Conservation (phyloP, 2,888 invertebrate species). For the Yponomeuta plumbellus region DNA sequence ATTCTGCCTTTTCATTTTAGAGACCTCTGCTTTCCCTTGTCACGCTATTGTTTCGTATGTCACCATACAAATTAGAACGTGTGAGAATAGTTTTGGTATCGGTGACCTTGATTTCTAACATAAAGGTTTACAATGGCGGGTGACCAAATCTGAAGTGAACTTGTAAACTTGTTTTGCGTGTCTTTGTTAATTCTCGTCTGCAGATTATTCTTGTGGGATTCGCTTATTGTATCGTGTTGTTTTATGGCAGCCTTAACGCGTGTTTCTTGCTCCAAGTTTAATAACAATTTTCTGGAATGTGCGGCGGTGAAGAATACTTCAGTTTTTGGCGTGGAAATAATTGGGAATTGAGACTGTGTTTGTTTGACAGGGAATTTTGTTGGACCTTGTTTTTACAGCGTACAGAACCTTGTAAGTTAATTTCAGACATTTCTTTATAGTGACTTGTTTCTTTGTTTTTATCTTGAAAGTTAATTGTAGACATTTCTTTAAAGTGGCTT, state of each 20-base stretch:
- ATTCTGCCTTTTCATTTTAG: too few relatives aligned
- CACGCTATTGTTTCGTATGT: too few relatives aligned
- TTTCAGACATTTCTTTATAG: neutral
- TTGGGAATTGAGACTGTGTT: neutral
- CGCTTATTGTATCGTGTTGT: constrained; percentile 20
- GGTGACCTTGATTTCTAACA: neutral
- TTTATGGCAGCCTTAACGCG: neutral
- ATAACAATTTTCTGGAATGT: neutral
- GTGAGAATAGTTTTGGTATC: constrained; percentile 16
- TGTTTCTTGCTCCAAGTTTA: constrained; percentile 11
- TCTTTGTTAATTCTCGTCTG: constrained; percentile 20
- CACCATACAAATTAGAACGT: neutral
- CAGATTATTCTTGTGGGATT: constrained; percentile 19
- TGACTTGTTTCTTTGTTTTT: too few relatives aligned
- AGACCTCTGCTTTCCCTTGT: too few relatives aligned
- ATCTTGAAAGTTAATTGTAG: too few relatives aligned
- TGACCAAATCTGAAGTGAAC: neutral
- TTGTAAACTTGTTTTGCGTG: constrained; percentile 16
- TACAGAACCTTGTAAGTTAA: neutral
- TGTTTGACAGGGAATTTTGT: neutral
- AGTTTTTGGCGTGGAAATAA: neutral
- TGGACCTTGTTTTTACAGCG: neutral
- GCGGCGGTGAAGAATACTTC: neutral
- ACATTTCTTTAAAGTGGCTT: too few relatives aligned
- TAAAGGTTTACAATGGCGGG: neutral